These are phyloP conservation scores for Tenthredo scrophulariae DNA, from an alignment of 2,888 invertebrate genomes.

Conservation along the genomic window DNA sequence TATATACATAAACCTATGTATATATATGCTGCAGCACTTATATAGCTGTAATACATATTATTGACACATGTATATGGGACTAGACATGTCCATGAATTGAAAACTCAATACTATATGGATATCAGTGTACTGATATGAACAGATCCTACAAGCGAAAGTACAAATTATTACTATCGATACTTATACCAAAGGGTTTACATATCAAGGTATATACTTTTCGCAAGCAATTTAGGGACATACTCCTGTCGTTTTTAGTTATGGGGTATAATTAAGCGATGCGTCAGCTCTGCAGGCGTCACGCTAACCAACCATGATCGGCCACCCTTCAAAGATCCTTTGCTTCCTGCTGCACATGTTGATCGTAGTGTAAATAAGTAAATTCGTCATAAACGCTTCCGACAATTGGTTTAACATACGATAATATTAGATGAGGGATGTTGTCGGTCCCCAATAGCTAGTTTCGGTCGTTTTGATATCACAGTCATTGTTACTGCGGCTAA, in stretches of 20 bases:
- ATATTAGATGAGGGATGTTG: background rate
- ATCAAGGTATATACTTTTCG: background rate
- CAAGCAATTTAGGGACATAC: background rate
- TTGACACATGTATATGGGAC: background rate
- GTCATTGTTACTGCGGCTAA: background rate
- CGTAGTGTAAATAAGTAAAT: background rate
- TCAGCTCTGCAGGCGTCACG: background rate
- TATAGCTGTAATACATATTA: background rate
- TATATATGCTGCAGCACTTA: background rate
- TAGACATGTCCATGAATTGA: background rate
- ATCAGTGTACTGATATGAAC: background rate
- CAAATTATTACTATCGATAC: background rate
- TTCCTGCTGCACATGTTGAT: background rate
- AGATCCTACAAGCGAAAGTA: background rate
- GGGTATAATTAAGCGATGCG: background rate
- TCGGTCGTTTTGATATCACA: background rate
- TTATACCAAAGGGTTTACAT: background rate
- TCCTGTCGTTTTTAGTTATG: background rate
- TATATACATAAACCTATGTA: too few species aligned
- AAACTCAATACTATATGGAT: background rate
- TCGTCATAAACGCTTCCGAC: background rate
- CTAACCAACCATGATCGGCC: background rate
- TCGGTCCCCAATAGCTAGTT: background rate
- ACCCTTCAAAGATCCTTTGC: background rate
- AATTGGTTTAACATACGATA: background rate